phyloP scores from a whole-genome alignment of 2,888 invertebrate species.

The Diachrysia chrysitis region DNA sequence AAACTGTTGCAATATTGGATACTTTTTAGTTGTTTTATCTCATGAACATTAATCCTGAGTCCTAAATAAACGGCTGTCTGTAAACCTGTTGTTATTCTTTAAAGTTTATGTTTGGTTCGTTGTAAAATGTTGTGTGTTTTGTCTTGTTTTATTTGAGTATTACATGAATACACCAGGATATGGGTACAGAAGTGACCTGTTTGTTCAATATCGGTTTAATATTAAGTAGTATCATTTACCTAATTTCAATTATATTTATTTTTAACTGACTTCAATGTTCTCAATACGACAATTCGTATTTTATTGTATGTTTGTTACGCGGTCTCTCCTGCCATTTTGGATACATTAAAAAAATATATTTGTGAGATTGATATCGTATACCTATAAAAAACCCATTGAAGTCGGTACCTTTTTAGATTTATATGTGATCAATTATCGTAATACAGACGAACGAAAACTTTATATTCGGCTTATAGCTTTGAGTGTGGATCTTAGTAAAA shows the following conservation, averaged over 20 bases:
- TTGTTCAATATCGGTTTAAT: neutral
- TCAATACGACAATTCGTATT: too few species aligned
- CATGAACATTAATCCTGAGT: slow-evolving; percentile 6
- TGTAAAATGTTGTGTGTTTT: slow-evolving; percentile 22
- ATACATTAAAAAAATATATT: too few species aligned
- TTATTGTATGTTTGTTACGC: too few species aligned
- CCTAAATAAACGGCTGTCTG: slow-evolving; percentile 29
- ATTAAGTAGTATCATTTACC: neutral
- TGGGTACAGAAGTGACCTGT: neutral
- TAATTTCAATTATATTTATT: too few species aligned
- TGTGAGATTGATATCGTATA: too few species aligned
- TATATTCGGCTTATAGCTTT: neutral
- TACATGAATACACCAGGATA: slow-evolving; percentile 21
- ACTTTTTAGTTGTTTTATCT: neutral
- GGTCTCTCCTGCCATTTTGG: too few species aligned
- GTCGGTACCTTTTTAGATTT: too few species aligned
- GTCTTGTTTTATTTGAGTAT: slow-evolving; percentile 42
- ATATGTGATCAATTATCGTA: too few species aligned
- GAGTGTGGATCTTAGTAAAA: too few species aligned
- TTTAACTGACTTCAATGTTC: too few species aligned
- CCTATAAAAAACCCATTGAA: too few species aligned
- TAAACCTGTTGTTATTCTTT: slow-evolving; percentile 34
- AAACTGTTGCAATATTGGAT: neutral
- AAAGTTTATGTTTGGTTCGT: slow-evolving; percentile 22
- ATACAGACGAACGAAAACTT: too few species aligned